These are phyloP conservation scores for Aphodius sticticus DNA, from an alignment of 2,888 invertebrate genomes.

Conservation along the genomic window DNA sequence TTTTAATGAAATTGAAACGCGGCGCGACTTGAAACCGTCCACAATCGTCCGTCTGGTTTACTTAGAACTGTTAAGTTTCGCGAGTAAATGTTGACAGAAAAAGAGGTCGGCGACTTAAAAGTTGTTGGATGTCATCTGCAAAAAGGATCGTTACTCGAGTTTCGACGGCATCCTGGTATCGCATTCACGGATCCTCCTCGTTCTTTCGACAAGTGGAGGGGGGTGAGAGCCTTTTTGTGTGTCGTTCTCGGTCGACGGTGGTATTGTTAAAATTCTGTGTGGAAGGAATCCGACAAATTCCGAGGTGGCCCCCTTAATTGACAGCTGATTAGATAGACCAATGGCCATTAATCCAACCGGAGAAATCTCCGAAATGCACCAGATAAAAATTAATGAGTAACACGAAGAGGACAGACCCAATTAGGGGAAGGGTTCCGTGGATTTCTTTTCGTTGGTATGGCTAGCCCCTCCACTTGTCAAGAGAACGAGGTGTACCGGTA, in stretches of 20 bases:
- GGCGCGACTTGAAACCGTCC: neutral
- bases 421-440: slow-evolving; percentile 43
- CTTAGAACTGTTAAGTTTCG: neutral
- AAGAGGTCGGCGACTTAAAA: neutral
- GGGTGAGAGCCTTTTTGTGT: neutral
- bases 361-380: slow-evolving; percentile 47
- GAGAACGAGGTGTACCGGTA: too few species aligned
- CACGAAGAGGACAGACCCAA: slow-evolving; percentile 50
- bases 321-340: slow-evolving; percentile 57
- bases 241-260: slow-evolving; percentile 7
- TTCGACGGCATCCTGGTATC: neutral
- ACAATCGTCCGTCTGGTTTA: neutral
- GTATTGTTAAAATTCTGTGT: slow-evolving; percentile 39
- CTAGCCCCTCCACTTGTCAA: neutral
- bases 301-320: slow-evolving; percentile 54
- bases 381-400: slow-evolving; percentile 57
- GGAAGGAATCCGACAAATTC: slow-evolving; percentile 49
- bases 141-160: neutral
- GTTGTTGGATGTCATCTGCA: neutral
- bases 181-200: neutral
- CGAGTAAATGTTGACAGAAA: slow-evolving; percentile 4
- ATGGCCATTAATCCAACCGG: slow-evolving; percentile 50
- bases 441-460: neutral
- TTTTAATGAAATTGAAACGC: neutral
- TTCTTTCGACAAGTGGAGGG: too few species aligned